A percentile compares a stretch with the other conserved stretches of the same genome.
These are phyloP conservation scores for Neotragus pygmaeus DNA, from an alignment of 2,113 vertebrate genomes.

Conservation along the genomic window DNA sequence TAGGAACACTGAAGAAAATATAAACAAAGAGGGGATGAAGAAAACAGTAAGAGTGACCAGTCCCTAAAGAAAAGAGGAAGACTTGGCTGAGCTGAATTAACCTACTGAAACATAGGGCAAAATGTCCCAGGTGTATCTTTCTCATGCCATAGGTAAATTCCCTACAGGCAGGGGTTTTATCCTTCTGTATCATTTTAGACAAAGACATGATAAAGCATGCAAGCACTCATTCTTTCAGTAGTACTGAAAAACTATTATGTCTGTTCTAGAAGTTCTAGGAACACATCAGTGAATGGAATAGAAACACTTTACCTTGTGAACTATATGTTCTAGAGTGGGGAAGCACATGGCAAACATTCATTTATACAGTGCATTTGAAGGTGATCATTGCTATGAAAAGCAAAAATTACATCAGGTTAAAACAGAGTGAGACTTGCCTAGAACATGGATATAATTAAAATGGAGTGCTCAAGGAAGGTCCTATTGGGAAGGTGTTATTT, in stretches of 20 bases:
- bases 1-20: neutral
- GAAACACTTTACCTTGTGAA: neutral
- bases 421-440: neutral
- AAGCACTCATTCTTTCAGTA: neutral
- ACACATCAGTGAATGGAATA: neutral
- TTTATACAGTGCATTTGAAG: neutral
- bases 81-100: neutral
- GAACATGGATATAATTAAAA: neutral
- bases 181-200: neutral
- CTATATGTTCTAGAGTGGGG: neutral
- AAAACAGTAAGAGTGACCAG: neutral
- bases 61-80: neutral
- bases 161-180: neutral
- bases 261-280: neutral
- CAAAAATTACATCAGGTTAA: neutral
- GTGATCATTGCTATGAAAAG: neutral
- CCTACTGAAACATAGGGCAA: neutral
- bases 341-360: neutral
- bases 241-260: neutral
- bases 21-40: neutral
- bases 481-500: neutral
- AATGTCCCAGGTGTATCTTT: neutral
- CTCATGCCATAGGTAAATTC: no score
- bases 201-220: accelerated
- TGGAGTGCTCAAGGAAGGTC: neutral